Percentiles rank a stretch among this genome's conserved stretches.
Conservation (phyloP, 2,113 vertebrate genomes). For the Mastomys natalensis region DNA sequence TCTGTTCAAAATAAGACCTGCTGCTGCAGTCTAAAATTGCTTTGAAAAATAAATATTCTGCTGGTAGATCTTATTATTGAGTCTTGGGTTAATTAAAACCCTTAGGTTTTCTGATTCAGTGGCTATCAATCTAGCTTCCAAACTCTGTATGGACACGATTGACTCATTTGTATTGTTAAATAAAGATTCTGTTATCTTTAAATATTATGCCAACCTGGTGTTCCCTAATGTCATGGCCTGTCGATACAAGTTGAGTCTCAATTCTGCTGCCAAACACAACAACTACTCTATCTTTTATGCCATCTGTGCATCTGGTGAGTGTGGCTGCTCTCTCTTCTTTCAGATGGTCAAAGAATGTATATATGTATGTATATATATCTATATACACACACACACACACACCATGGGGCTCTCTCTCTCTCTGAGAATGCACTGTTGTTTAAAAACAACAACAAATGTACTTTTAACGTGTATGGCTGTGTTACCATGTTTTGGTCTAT, state of each 20-base stretch:
- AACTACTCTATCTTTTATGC: not conserved
- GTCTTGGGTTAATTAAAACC: constrained; percentile 58
- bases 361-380: not conserved
- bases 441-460: not conserved
- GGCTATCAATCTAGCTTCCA: not conserved
- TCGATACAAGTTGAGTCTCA: not conserved
- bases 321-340: not conserved
- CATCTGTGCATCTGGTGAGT: not conserved
- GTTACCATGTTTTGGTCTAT: not conserved
- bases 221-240: not conserved
- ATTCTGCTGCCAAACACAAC: not conserved
- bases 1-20: constrained; percentile 40
- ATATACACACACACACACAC: not conserved
- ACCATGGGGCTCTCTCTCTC: too few species aligned
- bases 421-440: not conserved
- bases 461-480: not conserved
- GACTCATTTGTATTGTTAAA: not conserved
- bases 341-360: not conserved
- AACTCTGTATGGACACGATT: not conserved
- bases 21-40: not conserved
- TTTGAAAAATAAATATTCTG: not conserved
- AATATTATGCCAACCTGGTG: not conserved
- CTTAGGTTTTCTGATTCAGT: constrained; percentile 11
- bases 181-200: constrained; percentile 23
- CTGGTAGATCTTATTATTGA: not conserved